Conservation (phyloP, 2,888 invertebrate genomes). For the Furcula furcula region DNA sequence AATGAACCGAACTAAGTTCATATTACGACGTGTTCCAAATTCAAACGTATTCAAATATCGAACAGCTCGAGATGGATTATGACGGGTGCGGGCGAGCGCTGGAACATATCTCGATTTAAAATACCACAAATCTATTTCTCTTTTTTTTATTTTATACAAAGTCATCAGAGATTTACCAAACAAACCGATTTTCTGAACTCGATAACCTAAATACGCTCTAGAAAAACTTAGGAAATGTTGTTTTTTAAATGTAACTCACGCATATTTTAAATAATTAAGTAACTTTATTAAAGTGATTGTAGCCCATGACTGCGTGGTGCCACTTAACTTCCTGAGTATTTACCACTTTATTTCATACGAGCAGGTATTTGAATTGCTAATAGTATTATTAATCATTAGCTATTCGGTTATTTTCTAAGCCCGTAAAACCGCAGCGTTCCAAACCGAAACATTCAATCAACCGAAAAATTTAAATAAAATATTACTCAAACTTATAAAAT, state of each 20-base stretch:
- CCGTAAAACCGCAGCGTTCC: constrained; percentile 48
- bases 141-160: too few species aligned
- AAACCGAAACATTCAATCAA: constrained; percentile 74
- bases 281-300: too few species aligned
- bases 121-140: constrained; percentile 48
- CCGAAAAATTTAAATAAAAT: constrained; percentile 75
- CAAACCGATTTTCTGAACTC: too few species aligned
- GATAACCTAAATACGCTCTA: too few species aligned
- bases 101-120: constrained; percentile 61
- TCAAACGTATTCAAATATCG: constrained; percentile 78
- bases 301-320: too few species aligned
- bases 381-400: constrained; percentile 43
- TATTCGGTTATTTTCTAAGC: constrained; percentile 36
- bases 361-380: constrained; percentile 61
- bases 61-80: constrained; percentile 70
- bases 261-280: too few species aligned
- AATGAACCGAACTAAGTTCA: constrained; percentile 76
- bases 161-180: constrained; percentile 24
- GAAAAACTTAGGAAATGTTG: too few species aligned
- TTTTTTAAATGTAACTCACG: too few species aligned
- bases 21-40: constrained; percentile 77
- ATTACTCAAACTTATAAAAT: constrained; percentile 76
- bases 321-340: too few species aligned
- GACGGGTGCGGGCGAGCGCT: constrained; percentile 57
- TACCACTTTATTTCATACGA: constrained; percentile 28